Conservation (phyloP, 30 jellyfish, hydroid and myxozoan genomes). For the Aurelia aurita region DNA sequence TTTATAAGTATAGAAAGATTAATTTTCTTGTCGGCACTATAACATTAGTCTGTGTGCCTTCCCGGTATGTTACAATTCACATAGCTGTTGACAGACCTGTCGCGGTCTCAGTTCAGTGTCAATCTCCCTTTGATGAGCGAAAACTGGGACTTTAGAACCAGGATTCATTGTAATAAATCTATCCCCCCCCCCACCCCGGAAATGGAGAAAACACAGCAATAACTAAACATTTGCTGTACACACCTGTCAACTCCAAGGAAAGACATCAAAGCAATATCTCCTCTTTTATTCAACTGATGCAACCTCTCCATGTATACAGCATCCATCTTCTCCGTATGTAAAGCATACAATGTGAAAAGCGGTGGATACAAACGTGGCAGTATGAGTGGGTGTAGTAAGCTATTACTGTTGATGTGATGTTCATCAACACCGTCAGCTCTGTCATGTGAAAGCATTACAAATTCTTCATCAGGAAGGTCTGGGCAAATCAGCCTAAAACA, state of each 20-base stretch:
- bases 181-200: too few relatives aligned
- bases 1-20: too few relatives aligned
- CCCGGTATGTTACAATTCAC: too few relatives aligned
- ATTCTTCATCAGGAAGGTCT: constrained; percentile 90
- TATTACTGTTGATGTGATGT: constrained; percentile 59
- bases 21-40: too few relatives aligned
- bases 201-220: too few relatives aligned
- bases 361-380: constrained; percentile 91
- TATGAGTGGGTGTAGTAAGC: constrained; percentile 74
- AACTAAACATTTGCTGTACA: too few relatives aligned
- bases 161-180: too few relatives aligned
- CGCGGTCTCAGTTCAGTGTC: too few relatives aligned
- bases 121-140: too few relatives aligned
- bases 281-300: constrained; percentile 83
- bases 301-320: constrained; percentile 82
- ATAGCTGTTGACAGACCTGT: too few relatives aligned
- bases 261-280: constrained; percentile 85
- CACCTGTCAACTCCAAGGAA: constrained; percentile 89
- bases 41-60: too few relatives aligned
- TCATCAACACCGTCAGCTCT: constrained; percentile 61
- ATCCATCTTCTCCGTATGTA: constrained; percentile 86
- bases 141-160: too few relatives aligned
- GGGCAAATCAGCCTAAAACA: constrained; percentile 71
- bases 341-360: constrained; percentile 83
- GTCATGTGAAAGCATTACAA: constrained; percentile 71